phyloP scores from a whole-genome alignment of 2,888 invertebrate species.

The Lobophora halterata region DNA sequence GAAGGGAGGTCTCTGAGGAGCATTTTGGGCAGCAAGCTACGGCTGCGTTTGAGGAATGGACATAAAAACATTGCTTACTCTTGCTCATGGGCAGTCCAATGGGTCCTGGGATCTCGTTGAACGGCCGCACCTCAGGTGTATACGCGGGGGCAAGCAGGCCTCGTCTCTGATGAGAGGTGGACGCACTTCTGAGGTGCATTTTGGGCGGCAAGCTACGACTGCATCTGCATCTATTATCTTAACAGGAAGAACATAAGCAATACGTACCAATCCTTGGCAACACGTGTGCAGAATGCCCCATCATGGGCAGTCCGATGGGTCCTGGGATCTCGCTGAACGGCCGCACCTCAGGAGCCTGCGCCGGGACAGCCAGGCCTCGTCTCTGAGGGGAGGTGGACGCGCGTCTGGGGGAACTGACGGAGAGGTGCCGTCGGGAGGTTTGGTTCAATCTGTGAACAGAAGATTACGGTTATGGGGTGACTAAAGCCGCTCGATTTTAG shows the following conservation, averaged over 20 bases:
- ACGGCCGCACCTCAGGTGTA: too few relatives aligned
- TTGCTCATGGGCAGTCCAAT: too few relatives aligned
- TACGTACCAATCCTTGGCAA: conserved; percentile 67
- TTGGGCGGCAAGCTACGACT: too few relatives aligned
- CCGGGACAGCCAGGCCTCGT: conserved; percentile 42
- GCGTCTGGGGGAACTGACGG: conserved; percentile 47
- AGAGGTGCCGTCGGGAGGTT: conserved; percentile 52
- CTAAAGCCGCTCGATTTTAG: neutral
- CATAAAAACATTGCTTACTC: too few relatives aligned
- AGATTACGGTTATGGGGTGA: too few relatives aligned
- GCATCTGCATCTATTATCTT: neutral
- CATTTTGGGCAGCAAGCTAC: too few relatives aligned
- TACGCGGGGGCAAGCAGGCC: too few relatives aligned
- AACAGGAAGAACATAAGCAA: neutral
- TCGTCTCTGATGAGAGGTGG: too few relatives aligned
- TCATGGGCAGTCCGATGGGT: conserved; percentile 66
- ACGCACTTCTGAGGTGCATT: too few relatives aligned
- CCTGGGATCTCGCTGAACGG: conserved; percentile 69
- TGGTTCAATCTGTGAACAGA: conserved; percentile 55
- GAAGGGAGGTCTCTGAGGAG: too few relatives aligned
- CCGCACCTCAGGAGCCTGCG: conserved; percentile 35
- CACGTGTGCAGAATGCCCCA: conserved; percentile 68
- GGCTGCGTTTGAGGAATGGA: too few relatives aligned
- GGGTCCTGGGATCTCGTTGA: too few relatives aligned
- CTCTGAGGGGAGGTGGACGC: conserved; percentile 68